Conservation (phyloP, 1,140 invertebrate genomes). For the Halyomorpha halys region DNA sequence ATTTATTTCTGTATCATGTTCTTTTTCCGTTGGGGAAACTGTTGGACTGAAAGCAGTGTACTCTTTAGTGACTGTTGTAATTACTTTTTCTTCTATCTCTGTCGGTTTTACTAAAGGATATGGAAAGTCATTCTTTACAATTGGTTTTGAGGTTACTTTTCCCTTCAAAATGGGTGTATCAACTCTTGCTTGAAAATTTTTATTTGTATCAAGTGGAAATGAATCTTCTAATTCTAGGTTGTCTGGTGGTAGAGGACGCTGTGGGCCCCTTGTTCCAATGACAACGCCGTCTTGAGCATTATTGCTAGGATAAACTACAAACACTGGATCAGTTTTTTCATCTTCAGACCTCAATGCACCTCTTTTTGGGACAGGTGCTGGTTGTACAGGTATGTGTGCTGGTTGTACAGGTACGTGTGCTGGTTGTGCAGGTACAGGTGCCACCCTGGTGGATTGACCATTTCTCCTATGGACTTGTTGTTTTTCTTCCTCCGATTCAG, state of each 20-base stretch:
- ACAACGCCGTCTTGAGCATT: slow-evolving; percentile 40
- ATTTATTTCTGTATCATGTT: slow-evolving; percentile 30
- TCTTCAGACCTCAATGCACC: slow-evolving; percentile 6
- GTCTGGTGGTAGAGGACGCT: slow-evolving; percentile 44
- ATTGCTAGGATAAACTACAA: slow-evolving; percentile 49
- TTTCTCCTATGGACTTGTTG: slow-evolving; percentile 27
- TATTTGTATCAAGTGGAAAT: slow-evolving; percentile 39
- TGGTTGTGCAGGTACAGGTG: slow-evolving; percentile 54
- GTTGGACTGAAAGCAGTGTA: slow-evolving; percentile 33
- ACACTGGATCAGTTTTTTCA: slow-evolving; percentile 38
- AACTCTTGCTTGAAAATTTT: slow-evolving; percentile 39
- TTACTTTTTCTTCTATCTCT: slow-evolving; percentile 24
- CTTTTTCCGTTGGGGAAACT: slow-evolving; percentile 29
- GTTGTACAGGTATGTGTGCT: slow-evolving; percentile 28
- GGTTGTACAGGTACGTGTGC: slow-evolving; percentile 33
- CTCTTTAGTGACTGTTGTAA: slow-evolving; percentile 27
- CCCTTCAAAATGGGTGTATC: slow-evolving; percentile 40
- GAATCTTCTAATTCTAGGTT: slow-evolving; percentile 36
- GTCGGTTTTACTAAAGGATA: slow-evolving; percentile 31
- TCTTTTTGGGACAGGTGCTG: background rate
- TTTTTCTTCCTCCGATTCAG: slow-evolving; percentile 28
- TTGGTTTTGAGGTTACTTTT: slow-evolving; percentile 36
- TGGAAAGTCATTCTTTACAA: slow-evolving; percentile 33
- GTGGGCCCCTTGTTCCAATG: slow-evolving; percentile 44
- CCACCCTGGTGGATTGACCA: slow-evolving; percentile 35